Conservation (phyloP, 2,888 invertebrate genomes). For the Helicoverpa assulta region DNA sequence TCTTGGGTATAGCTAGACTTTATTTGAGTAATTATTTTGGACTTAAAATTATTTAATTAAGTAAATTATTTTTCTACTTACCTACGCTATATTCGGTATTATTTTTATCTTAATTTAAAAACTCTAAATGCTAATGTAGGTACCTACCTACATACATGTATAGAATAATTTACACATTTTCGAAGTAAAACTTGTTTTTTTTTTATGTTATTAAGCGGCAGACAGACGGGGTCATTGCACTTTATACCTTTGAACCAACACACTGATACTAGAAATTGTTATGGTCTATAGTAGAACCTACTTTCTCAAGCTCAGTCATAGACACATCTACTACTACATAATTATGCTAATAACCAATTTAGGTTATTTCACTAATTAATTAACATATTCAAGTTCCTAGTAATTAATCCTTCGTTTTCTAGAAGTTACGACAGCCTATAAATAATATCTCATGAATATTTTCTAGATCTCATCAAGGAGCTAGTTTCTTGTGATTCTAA, state of each 20-base stretch:
- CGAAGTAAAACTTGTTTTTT: not conserved
- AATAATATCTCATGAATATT: conserved; percentile 45
- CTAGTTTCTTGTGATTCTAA: conserved; percentile 46
- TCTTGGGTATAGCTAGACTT: conserved; percentile 15
- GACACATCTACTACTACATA: not conserved
- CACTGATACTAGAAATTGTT: not conserved
- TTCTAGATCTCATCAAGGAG: conserved; percentile 47
- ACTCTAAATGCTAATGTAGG: not conserved
- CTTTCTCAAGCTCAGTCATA: not conserved
- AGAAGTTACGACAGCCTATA: conserved; percentile 22
- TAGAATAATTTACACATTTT: not conserved
- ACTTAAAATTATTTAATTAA: conserved; percentile 23
- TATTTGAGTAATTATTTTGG: not conserved
- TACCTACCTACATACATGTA: not conserved
- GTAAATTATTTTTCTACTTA: no score
- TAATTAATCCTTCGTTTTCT: conserved; percentile 20
- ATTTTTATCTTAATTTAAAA: conserved; percentile 4
- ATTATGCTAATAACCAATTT: not conserved
- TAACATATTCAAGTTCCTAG: not conserved
- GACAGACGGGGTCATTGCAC: not conserved
- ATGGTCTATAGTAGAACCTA: not conserved
- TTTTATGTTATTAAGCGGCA: not conserved
- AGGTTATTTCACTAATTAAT: not conserved
- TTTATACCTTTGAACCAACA: not conserved
- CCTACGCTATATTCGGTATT: no score